A percentile compares a stretch with the other conserved stretches of the same genome.
Evolutionary conservation across 2,888 invertebrate genomes (phyloP).

Genomic region (Eupeodes luniger): DNA sequence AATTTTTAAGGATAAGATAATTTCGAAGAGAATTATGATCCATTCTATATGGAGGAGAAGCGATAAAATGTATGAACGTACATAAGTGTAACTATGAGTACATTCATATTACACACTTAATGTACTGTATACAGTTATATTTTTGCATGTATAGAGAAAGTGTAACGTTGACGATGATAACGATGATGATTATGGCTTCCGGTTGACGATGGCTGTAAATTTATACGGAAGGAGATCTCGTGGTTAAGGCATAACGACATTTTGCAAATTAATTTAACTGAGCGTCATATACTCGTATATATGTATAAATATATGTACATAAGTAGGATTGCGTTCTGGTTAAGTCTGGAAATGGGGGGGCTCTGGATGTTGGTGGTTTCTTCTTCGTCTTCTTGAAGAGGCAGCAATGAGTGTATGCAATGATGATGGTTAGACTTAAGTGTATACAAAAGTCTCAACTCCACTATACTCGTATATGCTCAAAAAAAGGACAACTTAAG

Average conservation of each 20-base stretch:
- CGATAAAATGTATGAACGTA: background rate
- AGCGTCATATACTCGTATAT: too few relatives aligned
- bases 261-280: constrained; percentile 71
- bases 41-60: constrained; percentile 22
- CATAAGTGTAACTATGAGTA: background rate
- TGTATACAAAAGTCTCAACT: constrained; percentile 5
- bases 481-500: constrained; percentile 19
- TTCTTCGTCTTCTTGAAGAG: background rate
- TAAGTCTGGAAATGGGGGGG: constrained; percentile 45
- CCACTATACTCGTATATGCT: background rate
- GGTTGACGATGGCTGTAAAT: constrained; percentile 56
- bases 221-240: constrained; percentile 61
- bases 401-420: background rate
- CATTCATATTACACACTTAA: background rate
- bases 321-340: constrained; percentile 49
- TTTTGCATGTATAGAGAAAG: background rate
- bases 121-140: too few relatives aligned
- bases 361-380: background rate
- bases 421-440: background rate
- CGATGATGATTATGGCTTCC: constrained; percentile 69
- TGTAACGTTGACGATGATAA: constrained; percentile 28
- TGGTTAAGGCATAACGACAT: constrained; percentile 70
- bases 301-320: background rate
- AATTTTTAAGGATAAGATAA: constrained; percentile 47
- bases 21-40: constrained; percentile 55